Evolutionary conservation across 2,797 vertebrate species (phyloP).

Genomic region (Hemibagrus guttatus): DNA sequence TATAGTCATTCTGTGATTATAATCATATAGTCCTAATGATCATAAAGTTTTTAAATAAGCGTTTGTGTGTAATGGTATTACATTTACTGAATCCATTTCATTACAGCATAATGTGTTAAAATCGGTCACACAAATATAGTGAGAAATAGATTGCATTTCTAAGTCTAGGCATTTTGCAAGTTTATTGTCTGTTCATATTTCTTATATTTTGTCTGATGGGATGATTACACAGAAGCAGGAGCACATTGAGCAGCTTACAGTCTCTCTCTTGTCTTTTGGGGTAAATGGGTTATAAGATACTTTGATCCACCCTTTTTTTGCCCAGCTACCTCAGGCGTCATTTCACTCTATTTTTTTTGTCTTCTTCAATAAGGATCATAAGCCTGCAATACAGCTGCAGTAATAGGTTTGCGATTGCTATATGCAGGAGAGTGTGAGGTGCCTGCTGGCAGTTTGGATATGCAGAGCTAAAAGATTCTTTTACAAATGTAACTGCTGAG

Average conservation of each 20-base stretch:
- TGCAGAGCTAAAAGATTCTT: constrained; percentile 13
- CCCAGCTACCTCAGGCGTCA: constrained; percentile 49
- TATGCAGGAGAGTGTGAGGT: constrained; percentile 23
- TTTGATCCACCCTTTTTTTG: constrained; percentile 63
- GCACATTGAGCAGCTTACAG: constrained; percentile 36
- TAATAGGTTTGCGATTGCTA: constrained; percentile 48
- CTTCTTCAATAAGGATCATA: constrained; percentile 51
- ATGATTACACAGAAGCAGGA: constrained; percentile 55
- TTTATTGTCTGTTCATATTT: constrained; percentile 9
- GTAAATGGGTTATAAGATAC: constrained; percentile 55
- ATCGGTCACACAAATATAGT: constrained; percentile 1
- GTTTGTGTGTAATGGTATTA: neutral
- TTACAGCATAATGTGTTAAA: constrained; percentile 50
- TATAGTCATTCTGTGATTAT: neutral
- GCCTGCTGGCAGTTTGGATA: constrained; percentile 26
- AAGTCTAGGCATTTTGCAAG: neutral
- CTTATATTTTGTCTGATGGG: constrained; percentile 31
- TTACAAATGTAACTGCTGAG: neutral
- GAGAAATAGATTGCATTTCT: constrained; percentile 20
- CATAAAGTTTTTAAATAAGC: neutral
- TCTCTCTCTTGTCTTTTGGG: constrained; percentile 42
- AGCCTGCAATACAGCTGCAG: constrained; percentile 54
- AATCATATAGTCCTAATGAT: neutral
- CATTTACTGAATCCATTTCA: constrained; percentile 9
- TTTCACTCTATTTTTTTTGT: constrained; percentile 47